Base-by-base conservation (phyloP, 2,888 invertebrate genomes). In the Panopea generosa region DNA sequence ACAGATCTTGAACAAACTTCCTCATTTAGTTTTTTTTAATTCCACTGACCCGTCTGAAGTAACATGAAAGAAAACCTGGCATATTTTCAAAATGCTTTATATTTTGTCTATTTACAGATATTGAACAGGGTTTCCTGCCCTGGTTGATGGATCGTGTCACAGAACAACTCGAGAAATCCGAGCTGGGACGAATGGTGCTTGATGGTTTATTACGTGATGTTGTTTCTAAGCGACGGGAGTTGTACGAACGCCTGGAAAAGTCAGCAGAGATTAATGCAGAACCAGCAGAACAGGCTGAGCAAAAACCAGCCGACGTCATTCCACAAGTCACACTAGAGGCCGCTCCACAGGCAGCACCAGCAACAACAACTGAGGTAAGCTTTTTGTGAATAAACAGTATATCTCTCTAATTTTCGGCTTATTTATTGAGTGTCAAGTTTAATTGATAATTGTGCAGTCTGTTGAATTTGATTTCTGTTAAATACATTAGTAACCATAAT, bases 71-170 rank as follows among this genome's bases (percentile, higher is more conserved):
- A n/a, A n/a, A n/a, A n/a, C n/a, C n/a, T n/a, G n/a, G n/a, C n/a
- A n/a, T n/a, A n/a, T n/a, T n/a, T n/a, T n/a, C n/a, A n/a, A n/a
- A n/a, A n/a, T n/a, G n/a, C n/a, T n/a, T n/a, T n/a, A n/a, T n/a
- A n/a, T n/a, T n/a, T n/a, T n/a, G n/a, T n/a, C n/a, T n/a, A n/a
- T n/a, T 60, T 84, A 6, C 85, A 93, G 93, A 93, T 83, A 90
- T 93, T 95, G 96, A 93, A 78, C 91, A 91, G 85, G 95, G 95
- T 65, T 96, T 97, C 93, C 95, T 96, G 94, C 97, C 97, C 60
- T 97, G 97, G 97, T 93, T 98, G 83, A 95, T 96, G 93, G 94
- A 95, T 62, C 96, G 96, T 92, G 97, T 97, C 56, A 95, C 96
- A 59, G 94, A 94, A 75, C 96, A 97, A 93, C 94, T 98, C 88